Conservation (phyloP, 1,140 invertebrate genomes). For the Zaprionus africanus region DNA sequence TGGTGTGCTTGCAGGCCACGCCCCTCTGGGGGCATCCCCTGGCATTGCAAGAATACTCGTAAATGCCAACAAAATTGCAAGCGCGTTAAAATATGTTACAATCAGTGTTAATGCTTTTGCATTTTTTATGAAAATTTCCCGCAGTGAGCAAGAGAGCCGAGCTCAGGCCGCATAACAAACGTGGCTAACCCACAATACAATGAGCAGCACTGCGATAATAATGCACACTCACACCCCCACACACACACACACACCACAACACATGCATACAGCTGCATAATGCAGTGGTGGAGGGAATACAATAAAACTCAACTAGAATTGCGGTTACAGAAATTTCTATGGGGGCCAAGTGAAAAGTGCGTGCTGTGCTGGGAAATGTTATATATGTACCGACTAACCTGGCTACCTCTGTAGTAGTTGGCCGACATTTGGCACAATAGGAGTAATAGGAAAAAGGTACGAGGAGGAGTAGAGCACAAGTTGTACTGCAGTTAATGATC, state of each 20-base stretch:
- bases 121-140: conserved; percentile 77
- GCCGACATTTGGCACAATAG: conserved; percentile 55
- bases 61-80: conserved; percentile 46
- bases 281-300: conserved; percentile 44
- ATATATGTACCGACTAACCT: conserved; percentile 21
- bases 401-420: conserved; percentile 1
- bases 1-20: background rate
- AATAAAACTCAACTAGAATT: conserved; percentile 58
- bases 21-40: background rate
- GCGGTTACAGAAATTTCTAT: conserved; percentile 58
- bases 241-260: conserved; percentile 25
- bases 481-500: conserved; percentile 69
- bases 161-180: conserved; percentile 30
- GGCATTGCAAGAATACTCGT: conserved; percentile 38
- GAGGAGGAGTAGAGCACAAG: conserved; percentile 11
- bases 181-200: conserved; percentile 46
- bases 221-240: conserved; percentile 52
- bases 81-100: conserved; percentile 74
- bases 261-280: conserved; percentile 21
- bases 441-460: conserved; percentile 2
- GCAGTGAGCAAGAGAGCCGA: conserved; percentile 40
- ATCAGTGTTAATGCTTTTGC: conserved; percentile 76
- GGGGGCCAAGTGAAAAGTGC: conserved; percentile 46
- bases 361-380: conserved; percentile 24
- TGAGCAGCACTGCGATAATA: conserved; percentile 61